Evolutionary conservation across 1,140 invertebrate species (phyloP).

Genomic region (Psilanteris sp.): DNA sequence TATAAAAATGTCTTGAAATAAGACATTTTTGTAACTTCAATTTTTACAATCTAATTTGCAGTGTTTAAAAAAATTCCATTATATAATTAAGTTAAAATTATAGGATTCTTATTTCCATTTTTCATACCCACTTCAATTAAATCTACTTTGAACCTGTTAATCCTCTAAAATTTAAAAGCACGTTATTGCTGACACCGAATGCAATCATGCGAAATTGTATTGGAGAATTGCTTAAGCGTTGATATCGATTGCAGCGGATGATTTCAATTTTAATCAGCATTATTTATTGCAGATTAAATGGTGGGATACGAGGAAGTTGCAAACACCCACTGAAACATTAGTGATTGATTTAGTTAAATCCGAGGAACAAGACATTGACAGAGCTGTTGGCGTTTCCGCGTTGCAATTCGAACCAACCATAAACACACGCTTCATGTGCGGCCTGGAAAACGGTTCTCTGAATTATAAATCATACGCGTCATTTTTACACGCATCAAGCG

Average conservation of each 20-base stretch:
- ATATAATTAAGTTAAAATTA: too few species aligned
- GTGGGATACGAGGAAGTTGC: conserved; percentile 94
- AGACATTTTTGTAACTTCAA: too few species aligned
- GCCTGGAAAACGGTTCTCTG: conserved; percentile 74
- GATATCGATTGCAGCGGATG: background rate
- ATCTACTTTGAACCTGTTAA: too few species aligned
- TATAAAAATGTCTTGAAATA: too few species aligned
- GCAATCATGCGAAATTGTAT: too few species aligned
- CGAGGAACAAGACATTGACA: conserved; percentile 85
- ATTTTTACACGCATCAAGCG: background rate
- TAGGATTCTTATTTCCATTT: too few species aligned
- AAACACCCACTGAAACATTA: conserved; percentile 88
- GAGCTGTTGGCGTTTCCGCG: conserved; percentile 88
- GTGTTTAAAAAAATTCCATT: too few species aligned
- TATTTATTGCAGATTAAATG: conserved; percentile 78
- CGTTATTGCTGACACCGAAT: too few species aligned
- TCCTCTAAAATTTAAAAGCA: too few species aligned
- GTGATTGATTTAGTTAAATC: conserved; percentile 89
- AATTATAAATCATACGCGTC: conserved; percentile 25
- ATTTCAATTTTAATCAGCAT: conserved; percentile 17
- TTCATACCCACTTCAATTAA: too few species aligned
- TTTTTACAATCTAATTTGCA: too few species aligned
- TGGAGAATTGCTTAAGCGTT: conserved; percentile 2
- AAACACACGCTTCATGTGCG: conserved; percentile 87
- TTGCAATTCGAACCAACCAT: conserved; percentile 95